phyloP scores from a whole-genome alignment of 2,888 invertebrate species.

The Brenthis hecate region DNA sequence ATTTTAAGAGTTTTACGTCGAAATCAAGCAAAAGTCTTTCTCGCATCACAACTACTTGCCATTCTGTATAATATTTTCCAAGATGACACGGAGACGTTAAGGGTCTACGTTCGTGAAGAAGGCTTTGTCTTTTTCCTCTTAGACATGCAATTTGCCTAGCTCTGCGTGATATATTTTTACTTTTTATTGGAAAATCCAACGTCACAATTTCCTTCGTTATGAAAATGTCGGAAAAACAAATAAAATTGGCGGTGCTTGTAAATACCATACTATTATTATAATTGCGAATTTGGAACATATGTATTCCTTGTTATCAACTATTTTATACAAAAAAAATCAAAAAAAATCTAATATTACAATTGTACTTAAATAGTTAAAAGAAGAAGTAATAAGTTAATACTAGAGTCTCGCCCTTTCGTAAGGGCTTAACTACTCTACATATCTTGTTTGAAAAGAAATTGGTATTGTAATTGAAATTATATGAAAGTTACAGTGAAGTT shows the following conservation, averaged over 20 bases:
- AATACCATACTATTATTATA: background rate
- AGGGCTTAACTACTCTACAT: no score
- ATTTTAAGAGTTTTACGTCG: no score
- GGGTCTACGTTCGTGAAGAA: conserved; percentile 19
- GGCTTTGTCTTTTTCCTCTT: conserved; percentile 14
- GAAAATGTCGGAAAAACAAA: background rate
- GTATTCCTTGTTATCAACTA: no score
- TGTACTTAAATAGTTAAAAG: no score
- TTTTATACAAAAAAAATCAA: no score
- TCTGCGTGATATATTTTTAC: conserved; percentile 14
- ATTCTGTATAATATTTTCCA: conserved; percentile 12
- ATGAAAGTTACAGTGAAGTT: background rate
- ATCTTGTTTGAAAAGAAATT: no score
- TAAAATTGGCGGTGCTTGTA: background rate
- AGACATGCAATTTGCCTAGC: conserved; percentile 15
- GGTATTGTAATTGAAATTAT: no score
- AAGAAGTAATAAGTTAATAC: no score
- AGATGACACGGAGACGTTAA: conserved; percentile 14
- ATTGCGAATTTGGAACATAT: no score
- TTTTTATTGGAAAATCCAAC: conserved; percentile 1
- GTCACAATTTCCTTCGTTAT: background rate
- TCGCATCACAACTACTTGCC: background rate
- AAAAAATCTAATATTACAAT: no score
- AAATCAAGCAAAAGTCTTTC: background rate
- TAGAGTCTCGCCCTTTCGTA: no score